Evolutionary conservation across 2,113 vertebrate species (phyloP).

Genomic region (Podarcis raffonei): DNA sequence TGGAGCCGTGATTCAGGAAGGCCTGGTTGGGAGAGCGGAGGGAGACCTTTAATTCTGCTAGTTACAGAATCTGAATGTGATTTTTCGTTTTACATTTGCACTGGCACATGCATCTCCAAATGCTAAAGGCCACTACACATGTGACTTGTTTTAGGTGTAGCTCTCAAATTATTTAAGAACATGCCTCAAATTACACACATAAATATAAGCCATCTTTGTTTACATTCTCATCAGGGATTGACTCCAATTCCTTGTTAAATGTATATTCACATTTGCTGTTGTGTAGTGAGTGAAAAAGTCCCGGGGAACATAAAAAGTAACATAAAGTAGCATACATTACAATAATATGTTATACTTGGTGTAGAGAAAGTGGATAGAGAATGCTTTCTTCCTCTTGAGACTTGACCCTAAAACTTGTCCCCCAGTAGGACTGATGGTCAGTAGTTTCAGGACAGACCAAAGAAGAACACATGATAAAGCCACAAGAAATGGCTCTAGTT

Average conservation of each 20-base stretch:
- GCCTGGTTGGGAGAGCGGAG: not conserved
- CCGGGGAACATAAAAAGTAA: not conserved
- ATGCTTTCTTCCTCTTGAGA: not conserved
- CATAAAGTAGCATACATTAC: not conserved
- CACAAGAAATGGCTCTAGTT: not conserved
- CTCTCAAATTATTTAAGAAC: not conserved
- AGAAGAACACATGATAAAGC: not conserved
- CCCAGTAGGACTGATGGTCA: not conserved
- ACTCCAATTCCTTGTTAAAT: not conserved
- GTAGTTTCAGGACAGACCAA: not conserved
- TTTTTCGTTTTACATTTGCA: not conserved
- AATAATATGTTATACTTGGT: not conserved
- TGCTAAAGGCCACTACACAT: not conserved
- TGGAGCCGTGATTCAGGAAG: too few species aligned
- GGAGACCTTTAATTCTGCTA: not conserved
- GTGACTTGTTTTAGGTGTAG: not conserved
- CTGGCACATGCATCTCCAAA: not conserved
- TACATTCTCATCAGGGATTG: not conserved
- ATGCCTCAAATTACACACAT: not conserved
- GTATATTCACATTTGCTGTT: not conserved
- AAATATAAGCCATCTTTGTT: not conserved
- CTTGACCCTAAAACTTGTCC: not conserved
- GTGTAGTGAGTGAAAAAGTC: not conserved
- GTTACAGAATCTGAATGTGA: not conserved
- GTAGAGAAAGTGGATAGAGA: not conserved